These are phyloP conservation scores for Eretmochelys imbricata DNA, from an alignment of 2,113 vertebrate genomes.

Conservation along the genomic window DNA sequence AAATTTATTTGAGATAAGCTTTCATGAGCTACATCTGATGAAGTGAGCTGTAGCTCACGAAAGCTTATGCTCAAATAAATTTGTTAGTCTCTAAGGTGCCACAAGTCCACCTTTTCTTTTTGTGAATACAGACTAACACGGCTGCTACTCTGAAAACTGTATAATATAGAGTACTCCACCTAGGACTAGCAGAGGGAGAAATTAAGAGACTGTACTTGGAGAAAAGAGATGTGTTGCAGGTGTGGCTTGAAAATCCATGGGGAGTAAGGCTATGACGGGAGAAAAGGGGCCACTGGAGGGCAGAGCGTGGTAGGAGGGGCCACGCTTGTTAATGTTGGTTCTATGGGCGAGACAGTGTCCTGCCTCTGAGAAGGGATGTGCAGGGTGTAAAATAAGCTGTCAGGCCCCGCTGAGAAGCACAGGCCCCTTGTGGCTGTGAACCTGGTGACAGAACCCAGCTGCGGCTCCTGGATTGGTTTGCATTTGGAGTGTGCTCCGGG, in stretches of 20 bases:
- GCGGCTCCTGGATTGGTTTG: not conserved
- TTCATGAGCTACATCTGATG: no score
- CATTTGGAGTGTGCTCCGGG: not conserved
- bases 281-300: not conserved
- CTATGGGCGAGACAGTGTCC: not conserved
- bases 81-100: no score
- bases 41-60: no score
- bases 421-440: not conserved
- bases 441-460: not conserved
- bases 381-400: not conserved
- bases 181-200: not conserved
- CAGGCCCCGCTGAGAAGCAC: not conserved
- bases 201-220: not conserved
- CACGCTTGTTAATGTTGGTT: not conserved
- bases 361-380: not conserved
- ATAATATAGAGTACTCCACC: not conserved
- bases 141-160: no score
- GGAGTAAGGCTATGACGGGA: not conserved
- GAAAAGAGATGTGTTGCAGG: not conserved
- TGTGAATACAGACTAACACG: no score
- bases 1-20: no score
- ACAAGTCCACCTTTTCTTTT: no score
- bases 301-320: not conserved
- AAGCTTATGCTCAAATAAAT: no score
- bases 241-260: not conserved